Base-by-base conservation (phyloP, 1,140 invertebrate genomes). In the Micrasema minimum region DNA sequence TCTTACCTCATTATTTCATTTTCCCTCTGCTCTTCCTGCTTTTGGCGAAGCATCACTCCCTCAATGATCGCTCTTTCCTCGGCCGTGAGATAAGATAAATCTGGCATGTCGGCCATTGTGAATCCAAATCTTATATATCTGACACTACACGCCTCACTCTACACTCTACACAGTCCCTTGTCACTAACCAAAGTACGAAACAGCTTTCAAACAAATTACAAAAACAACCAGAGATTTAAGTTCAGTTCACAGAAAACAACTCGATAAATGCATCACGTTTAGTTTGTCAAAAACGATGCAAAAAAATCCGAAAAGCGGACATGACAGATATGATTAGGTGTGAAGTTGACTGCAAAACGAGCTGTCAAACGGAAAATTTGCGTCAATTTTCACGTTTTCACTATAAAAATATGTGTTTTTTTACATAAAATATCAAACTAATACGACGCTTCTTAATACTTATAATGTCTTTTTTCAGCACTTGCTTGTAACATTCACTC, bases 1-100 rank as follows among this genome's bases (percentile, higher is more conserved):
- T n/a, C 90, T 88, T 83, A 97, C 95, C 93, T 95, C 89, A 97
- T 93, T 81, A 97, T 93, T 83, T 96, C 93, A 81, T 93, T 92
- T 83, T 99, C 97, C 76, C 92, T 90, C 81, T 96, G 93, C 85
- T 99, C 97, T 87, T 99, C 97, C 82, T 96, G 93, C 83, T 93
- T 93, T 84, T 99, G 97, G 74, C 97, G 87, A 87, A 96, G 90
- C 86, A 99, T 94, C 77, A 99, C 97, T 78, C 91, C 90, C 85
- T 98, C 94, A 83, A 99, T 99, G 87, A 99, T 97, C 85, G 92
- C 91, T 81, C 97, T 89, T 87, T 99, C 97, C 84, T 99, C 96
- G 78, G 95, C 93, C 77, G 96, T 99, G 79, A 99, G 91, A 86
- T 99, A 96, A 80, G 95, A 98, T 78, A 99, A 90, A 88, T 99